These are phyloP conservation scores for Anolis apletophallus DNA, from an alignment of 2,797 vertebrate genomes.

Conservation along the genomic window DNA sequence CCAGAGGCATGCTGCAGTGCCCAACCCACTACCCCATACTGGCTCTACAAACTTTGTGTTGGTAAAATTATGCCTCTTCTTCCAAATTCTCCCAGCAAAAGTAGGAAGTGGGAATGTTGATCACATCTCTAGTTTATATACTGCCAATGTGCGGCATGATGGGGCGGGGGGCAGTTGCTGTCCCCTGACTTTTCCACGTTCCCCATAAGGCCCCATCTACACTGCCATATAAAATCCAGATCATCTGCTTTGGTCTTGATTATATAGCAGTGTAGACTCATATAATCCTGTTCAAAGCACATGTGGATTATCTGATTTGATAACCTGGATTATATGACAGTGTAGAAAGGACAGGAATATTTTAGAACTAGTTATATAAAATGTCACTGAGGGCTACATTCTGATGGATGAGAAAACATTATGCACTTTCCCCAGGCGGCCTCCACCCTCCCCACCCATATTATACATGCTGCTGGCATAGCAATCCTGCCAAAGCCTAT, in stretches of 20 bases:
- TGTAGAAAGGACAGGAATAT: background rate
- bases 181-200: background rate
- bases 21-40: too few relatives aligned
- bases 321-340: too few relatives aligned
- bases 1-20: too few relatives aligned
- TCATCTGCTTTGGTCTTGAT: too few relatives aligned
- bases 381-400: too few relatives aligned
- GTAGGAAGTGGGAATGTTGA: background rate
- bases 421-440: background rate
- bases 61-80: background rate
- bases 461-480: background rate
- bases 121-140: background rate
- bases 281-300: too few relatives aligned
- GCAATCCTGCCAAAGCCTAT: background rate
- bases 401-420: background rate
- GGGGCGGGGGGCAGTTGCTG: background rate
- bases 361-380: background rate
- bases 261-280: too few relatives aligned
- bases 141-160: too few relatives aligned
- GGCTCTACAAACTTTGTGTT: background rate
- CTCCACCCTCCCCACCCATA: too few relatives aligned
- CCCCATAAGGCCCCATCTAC: background rate
- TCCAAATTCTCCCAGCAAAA: background rate
- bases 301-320: too few relatives aligned
- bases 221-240: too few relatives aligned